These are phyloP conservation scores for Brachionus asplanchnoidis DNA, from an alignment of 1,140 invertebrate genomes.

Conservation along the genomic window DNA sequence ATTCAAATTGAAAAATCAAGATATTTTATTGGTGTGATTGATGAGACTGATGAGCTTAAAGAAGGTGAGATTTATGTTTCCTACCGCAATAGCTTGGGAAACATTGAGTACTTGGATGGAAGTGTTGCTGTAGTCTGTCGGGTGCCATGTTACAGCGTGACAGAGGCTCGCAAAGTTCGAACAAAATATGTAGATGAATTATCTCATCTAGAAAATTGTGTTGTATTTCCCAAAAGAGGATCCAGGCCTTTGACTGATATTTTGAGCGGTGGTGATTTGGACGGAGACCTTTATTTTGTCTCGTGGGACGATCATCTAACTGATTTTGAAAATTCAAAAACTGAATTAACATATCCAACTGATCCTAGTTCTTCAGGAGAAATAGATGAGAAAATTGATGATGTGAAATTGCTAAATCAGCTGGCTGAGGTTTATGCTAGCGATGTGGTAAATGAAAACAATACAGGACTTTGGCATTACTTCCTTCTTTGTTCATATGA, in stretches of 20 bases:
- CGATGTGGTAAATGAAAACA: not conserved
- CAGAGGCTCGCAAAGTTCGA: constrained; percentile 55
- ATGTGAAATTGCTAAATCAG: not conserved
- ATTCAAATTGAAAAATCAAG: not conserved
- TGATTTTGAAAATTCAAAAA: not conserved
- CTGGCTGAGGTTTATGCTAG: not conserved
- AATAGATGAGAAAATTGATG: not conserved
- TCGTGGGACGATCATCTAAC: constrained; percentile 48
- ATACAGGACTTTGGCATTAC: not conserved
- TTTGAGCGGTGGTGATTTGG: constrained; percentile 56
- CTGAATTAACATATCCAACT: not conserved
- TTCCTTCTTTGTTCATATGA: not conserved
- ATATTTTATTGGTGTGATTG: not conserved
- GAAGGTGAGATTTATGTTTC: constrained; percentile 24
- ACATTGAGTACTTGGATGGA: not conserved
- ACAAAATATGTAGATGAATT: constrained; percentile 51
- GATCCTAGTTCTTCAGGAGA: not conserved
- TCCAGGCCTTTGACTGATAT: constrained; percentile 56
- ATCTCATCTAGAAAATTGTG: constrained; percentile 54
- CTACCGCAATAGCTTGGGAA: not conserved
- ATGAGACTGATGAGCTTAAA: not conserved
- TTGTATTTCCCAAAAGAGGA: constrained; percentile 56
- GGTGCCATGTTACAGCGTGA: constrained; percentile 55
- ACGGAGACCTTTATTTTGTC: constrained; percentile 57
- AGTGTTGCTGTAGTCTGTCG: constrained; percentile 47